Conservation (phyloP, 2,113 vertebrate species). For the Drymodes brunneopygia region DNA sequence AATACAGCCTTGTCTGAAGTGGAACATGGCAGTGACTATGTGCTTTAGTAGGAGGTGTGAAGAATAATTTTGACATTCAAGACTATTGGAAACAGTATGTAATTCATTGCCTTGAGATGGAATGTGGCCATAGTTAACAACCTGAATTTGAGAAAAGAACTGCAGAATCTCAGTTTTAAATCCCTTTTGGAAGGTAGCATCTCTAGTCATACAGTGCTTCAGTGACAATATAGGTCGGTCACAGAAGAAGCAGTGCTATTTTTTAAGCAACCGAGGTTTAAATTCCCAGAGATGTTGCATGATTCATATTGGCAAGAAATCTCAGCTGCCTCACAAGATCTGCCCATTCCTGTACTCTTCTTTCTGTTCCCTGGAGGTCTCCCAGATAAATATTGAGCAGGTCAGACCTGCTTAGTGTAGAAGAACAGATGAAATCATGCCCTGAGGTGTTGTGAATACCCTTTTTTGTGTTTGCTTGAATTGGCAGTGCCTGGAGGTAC, state of each 20-base stretch:
- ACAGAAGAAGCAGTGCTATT: background rate
- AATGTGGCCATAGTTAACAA: constrained; percentile 46
- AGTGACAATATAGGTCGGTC: background rate
- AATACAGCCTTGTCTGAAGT: constrained; percentile 59
- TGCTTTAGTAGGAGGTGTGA: constrained; percentile 61
- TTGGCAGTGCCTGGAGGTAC: background rate
- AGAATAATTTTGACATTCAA: constrained; percentile 64
- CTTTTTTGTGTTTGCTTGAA: constrained; percentile 34
- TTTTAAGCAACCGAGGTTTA: background rate
- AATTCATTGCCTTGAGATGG: constrained; percentile 58
- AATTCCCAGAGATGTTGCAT: constrained; percentile 12
- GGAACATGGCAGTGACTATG: constrained; percentile 47
- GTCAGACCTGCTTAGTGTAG: background rate
- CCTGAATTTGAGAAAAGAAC: constrained; percentile 13
- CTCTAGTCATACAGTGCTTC: background rate
- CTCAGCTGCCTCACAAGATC: background rate
- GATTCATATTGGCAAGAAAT: constrained; percentile 17
- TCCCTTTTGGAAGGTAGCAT: constrained; percentile 10
- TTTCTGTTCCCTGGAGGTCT: constrained; percentile 16
- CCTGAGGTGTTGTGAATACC: background rate
- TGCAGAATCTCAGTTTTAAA: constrained; percentile 5
- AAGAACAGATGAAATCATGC: constrained; percentile 18
- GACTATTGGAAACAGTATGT: constrained; percentile 53
- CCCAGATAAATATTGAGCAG: background rate
- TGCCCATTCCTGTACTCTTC: background rate